phyloP scores from a whole-genome alignment of 2,797 vertebrate species.

The Tenualosa thibaudeaui region DNA sequence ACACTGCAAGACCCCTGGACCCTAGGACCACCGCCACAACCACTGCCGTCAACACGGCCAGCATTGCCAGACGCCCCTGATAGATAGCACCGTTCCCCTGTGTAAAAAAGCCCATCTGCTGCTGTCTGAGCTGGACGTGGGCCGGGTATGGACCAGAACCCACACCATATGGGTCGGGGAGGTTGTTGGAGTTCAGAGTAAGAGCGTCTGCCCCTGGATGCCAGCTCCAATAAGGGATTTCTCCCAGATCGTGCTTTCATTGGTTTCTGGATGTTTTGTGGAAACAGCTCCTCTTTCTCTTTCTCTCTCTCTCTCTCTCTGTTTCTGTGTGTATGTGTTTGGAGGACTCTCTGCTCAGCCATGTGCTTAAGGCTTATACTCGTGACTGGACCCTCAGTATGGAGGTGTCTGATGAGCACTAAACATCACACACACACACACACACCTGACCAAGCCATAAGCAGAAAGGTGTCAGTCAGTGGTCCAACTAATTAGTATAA shows the following conservation, averaged over 20 bases:
- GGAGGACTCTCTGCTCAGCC: background rate
- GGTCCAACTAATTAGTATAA: background rate
- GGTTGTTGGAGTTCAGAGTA: slow-evolving; percentile 20
- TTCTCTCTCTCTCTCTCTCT: background rate
- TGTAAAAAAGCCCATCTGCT: background rate
- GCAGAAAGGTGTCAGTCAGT: background rate
- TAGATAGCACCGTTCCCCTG: background rate
- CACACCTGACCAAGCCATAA: background rate
- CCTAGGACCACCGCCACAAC: background rate
- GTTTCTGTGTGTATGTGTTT: background rate
- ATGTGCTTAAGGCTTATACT: background rate
- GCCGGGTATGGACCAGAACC: background rate
- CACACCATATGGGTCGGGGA: background rate
- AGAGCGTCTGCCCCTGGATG: background rate
- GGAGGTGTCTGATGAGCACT: background rate
- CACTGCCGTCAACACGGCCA: background rate
- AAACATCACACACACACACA: background rate
- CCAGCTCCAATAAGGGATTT: slow-evolving; percentile 5
- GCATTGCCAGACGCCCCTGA: background rate
- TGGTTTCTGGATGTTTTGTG: slow-evolving; percentile 36
- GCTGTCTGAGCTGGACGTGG: background rate
- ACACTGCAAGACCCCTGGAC: slow-evolving; percentile 32
- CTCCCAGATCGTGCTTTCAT: slow-evolving; percentile 43
- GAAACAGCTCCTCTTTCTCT: slow-evolving; percentile 14
- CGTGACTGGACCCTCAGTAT: background rate